phyloP scores from a whole-genome alignment of 35 echinoderm and acorn worm species.

The Ptychodera flava region DNA sequence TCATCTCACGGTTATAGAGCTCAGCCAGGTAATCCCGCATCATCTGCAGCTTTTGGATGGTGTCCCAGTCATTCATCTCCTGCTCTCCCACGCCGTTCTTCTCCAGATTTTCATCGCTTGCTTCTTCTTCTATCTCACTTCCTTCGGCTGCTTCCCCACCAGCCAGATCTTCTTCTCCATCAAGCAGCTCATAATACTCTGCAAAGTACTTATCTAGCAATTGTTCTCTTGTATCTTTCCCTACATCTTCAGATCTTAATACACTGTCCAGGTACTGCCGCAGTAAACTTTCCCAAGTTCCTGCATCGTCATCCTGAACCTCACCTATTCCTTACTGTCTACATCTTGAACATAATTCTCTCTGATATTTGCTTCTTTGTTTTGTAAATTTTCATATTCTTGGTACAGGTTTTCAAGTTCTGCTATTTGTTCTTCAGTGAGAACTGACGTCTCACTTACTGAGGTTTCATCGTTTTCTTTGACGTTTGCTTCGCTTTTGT shows the following conservation, averaged over 20 bases:
- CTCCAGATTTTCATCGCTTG: background rate
- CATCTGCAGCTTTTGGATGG: background rate
- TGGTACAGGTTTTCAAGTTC: background rate
- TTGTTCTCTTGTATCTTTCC: background rate
- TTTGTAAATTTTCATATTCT: background rate
- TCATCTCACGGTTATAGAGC: background rate
- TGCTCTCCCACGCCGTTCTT: background rate
- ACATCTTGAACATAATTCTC: background rate
- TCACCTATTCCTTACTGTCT: background rate
- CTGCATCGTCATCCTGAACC: background rate
- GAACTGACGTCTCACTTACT: background rate
- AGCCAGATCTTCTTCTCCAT: background rate
- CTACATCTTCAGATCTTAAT: background rate
- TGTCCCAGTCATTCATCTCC: background rate
- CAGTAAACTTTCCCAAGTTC: background rate
- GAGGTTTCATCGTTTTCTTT: background rate
- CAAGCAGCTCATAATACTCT: background rate
- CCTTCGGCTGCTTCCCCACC: background rate
- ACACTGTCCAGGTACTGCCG: background rate
- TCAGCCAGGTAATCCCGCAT: background rate
- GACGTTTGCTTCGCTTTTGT: background rate
- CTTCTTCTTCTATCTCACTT: background rate
- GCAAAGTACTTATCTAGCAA: background rate
- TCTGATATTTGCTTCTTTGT: background rate
- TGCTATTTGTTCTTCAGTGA: background rate